A percentile compares a stretch with the other conserved stretches of the same genome.
Evolutionary conservation across 2,113 vertebrate genomes (phyloP).

Genomic region (Zosterops hypoxanthus): DNA sequence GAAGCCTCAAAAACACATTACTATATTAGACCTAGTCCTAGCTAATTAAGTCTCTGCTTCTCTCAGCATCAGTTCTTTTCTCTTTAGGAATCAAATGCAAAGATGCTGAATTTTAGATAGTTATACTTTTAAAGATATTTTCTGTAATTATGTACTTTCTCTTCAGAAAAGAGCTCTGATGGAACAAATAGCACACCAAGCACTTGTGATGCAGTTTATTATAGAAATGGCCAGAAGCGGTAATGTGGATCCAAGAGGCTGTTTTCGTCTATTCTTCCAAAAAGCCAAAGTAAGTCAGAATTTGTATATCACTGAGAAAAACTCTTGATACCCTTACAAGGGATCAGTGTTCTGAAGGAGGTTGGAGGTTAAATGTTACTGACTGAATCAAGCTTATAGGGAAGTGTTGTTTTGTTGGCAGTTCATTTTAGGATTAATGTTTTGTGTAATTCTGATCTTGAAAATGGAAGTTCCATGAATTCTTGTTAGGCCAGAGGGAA

Average conservation of each 20-base stretch:
- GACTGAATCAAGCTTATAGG: not conserved
- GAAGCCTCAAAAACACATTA: not conserved
- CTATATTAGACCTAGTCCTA: not conserved
- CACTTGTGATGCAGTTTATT: slow-evolving; percentile 95
- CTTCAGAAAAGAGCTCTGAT: slow-evolving; percentile 91
- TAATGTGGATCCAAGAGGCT: slow-evolving; percentile 89
- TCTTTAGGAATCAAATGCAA: slow-evolving; percentile 1
- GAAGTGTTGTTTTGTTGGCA: not conserved
- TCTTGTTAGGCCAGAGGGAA: not conserved
- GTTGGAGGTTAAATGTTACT: not conserved
- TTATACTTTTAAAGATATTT: not conserved
- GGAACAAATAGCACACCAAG: slow-evolving; percentile 94
- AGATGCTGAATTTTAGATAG: not conserved
- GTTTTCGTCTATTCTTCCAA: slow-evolving; percentile 93
- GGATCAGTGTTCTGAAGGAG: not conserved
- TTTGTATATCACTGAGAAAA: not conserved
- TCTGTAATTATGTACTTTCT: not conserved
- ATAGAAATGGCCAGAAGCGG: slow-evolving; percentile 89
- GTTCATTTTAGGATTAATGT: not conserved
- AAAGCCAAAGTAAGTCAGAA: slow-evolving; percentile 89
- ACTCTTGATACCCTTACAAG: not conserved
- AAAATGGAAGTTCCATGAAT: not conserved
- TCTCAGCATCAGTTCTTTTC: not conserved
- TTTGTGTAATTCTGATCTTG: not conserved
- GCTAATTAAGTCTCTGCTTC: not conserved